A percentile compares a stretch with the other conserved stretches of the same genome.
Evolutionary conservation across 2,113 vertebrate species (phyloP).

Genomic region (Lanius ludovicianus): DNA sequence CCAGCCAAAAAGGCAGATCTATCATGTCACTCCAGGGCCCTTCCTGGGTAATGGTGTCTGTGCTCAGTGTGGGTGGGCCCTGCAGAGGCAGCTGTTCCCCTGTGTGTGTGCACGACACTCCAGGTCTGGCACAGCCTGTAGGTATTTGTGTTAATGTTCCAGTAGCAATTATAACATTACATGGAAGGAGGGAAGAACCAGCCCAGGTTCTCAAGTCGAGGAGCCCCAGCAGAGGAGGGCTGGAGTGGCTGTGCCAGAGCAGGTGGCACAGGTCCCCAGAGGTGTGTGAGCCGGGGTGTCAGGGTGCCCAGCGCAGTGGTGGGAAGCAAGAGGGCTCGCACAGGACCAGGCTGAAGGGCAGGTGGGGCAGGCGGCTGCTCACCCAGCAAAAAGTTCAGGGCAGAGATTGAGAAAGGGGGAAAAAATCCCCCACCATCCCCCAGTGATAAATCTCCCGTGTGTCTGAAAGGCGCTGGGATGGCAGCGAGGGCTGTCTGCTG

Average conservation of each 20-base stretch:
- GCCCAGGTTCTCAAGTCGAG: background rate
- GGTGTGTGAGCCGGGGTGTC: background rate
- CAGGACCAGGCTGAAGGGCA: background rate
- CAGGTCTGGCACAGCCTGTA: background rate
- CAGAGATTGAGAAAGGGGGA: background rate
- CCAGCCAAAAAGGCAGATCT: fast-evolving
- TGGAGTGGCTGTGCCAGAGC: background rate
- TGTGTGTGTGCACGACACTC: fast-evolving
- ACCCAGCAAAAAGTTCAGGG: background rate
- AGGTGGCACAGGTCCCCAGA: background rate
- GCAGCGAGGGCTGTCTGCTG: too few species aligned
- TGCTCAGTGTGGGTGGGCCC: background rate
- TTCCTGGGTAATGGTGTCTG: background rate
- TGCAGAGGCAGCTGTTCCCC: background rate
- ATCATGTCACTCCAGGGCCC: fast-evolving
- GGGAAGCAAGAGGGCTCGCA: background rate
- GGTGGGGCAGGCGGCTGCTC: fast-evolving
- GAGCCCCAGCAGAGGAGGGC: background rate
- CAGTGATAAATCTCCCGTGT: background rate
- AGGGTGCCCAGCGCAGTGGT: too few species aligned
- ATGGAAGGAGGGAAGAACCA: too few species aligned
- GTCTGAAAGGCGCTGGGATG: background rate
- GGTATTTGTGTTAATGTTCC: background rate
- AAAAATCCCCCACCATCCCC: too few species aligned
- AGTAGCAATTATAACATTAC: background rate